These are phyloP conservation scores for Huso huso DNA, from an alignment of 2,797 vertebrate genomes.

Conservation along the genomic window DNA sequence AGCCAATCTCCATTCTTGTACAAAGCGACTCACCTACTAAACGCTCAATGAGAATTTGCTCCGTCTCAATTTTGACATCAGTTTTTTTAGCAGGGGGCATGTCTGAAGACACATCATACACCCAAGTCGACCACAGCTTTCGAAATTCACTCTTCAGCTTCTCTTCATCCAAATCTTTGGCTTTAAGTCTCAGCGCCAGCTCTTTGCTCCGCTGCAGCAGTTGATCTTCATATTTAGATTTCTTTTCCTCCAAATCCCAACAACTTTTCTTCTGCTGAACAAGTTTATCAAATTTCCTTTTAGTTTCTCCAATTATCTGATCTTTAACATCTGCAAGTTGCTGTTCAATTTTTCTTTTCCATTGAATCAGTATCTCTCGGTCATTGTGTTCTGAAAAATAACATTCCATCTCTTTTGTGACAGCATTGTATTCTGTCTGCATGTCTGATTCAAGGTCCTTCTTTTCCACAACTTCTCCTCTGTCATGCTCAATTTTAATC, in stretches of 20 bases:
- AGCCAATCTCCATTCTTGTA: not conserved
- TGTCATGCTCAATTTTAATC: constrained; percentile 30
- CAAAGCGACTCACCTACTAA: not conserved
- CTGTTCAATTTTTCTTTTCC: constrained; percentile 28
- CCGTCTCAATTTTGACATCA: not conserved
- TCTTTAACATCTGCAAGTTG: not conserved
- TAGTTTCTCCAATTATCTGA: not conserved
- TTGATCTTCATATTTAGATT: not conserved
- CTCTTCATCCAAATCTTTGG: not conserved
- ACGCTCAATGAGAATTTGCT: not conserved
- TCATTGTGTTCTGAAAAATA: constrained; percentile 39
- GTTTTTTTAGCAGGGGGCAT: not conserved
- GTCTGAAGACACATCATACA: not conserved
- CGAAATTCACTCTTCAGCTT: not conserved
- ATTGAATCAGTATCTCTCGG: constrained; percentile 34
- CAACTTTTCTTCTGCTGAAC: not conserved
- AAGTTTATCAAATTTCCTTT: not conserved
- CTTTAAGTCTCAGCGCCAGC: not conserved
- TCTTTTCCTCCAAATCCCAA: not conserved
- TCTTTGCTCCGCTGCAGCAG: not conserved
- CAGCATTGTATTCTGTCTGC: constrained; percentile 5
- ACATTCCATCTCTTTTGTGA: constrained; percentile 31
- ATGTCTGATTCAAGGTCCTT: constrained; percentile 4
- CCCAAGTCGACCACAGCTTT: not conserved
- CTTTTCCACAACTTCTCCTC: not conserved